Percentiles rank a stretch among this genome's conserved stretches.
Conservation (phyloP, 2,888 invertebrate genomes). For the Leptopterna dolabrata region DNA sequence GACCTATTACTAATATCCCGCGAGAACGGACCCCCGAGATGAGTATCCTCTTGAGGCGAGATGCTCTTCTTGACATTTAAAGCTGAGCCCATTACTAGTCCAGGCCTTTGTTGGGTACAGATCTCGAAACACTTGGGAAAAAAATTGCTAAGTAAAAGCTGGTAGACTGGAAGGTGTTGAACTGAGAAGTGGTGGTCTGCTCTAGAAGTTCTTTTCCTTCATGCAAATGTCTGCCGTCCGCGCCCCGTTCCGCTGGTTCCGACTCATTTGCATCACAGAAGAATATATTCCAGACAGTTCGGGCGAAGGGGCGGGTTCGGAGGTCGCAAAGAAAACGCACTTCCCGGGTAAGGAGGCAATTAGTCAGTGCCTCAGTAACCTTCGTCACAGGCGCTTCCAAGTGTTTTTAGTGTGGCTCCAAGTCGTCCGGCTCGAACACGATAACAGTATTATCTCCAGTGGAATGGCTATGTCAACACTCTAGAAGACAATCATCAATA, state of each 20-base stretch:
- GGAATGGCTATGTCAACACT: too few species aligned
- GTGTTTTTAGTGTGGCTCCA: neutral
- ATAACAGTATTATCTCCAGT: too few species aligned
- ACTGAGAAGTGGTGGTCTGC: neutral
- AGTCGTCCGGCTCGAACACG: neutral
- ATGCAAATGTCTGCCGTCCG: slow-evolving; percentile 24
- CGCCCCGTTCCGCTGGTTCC: neutral
- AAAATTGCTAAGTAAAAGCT: neutral
- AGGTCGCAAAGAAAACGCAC: slow-evolving; percentile 35
- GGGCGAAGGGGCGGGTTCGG: neutral
- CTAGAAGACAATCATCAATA: too few species aligned
- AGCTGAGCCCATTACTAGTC: neutral
- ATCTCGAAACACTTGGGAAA: neutral
- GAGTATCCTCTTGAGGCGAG: too few species aligned
- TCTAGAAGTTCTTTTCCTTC: neutral
- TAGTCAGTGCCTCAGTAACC: neutral
- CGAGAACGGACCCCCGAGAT: too few species aligned
- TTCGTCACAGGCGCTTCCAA: neutral
- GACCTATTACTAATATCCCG: too few species aligned
- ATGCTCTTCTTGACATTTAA: neutral
- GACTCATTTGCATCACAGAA: slow-evolving; percentile 46
- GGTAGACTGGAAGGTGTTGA: neutral
- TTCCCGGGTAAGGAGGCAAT: slow-evolving; percentile 25
- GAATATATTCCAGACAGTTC: slow-evolving; percentile 46
- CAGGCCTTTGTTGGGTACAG: neutral